These are phyloP conservation scores for Arion vulgaris DNA, from an alignment of 1,140 invertebrate species.

Conservation along the genomic window DNA sequence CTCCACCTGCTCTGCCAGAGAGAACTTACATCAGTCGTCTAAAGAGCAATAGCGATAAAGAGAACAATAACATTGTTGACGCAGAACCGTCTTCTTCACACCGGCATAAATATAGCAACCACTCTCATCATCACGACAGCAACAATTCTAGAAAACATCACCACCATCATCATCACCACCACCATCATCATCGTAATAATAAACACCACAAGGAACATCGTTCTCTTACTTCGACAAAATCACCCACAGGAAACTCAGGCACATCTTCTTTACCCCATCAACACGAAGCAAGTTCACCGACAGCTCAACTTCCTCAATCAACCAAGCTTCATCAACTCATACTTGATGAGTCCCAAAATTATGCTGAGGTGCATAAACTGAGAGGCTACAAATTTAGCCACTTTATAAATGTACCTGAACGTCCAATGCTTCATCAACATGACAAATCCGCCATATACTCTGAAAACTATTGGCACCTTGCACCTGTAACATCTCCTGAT, in stretches of 20 bases:
- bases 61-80: not conserved
- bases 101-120: not conserved
- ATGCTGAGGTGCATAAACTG: conserved; percentile 29
- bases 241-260: not conserved
- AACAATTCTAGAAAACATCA: conserved; percentile 5
- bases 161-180: conserved; percentile 33
- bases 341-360: conserved; percentile 1
- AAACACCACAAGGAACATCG: not conserved
- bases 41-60: not conserved
- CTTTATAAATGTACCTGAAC: not conserved
- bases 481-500: not conserved
- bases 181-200: conserved; percentile 18
- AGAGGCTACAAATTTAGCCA: conserved; percentile 35
- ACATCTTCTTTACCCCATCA: not conserved
- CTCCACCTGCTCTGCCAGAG: conserved; percentile 32
- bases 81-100: not conserved
- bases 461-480: conserved; percentile 44
- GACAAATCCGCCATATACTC: conserved; percentile 29
- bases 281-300: not conserved
- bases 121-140: conserved; percentile 11
- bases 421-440: not conserved
- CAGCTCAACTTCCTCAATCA: not conserved
- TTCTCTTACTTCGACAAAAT: not conserved
- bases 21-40: conserved; percentile 35
- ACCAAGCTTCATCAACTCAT: not conserved